Base-by-base conservation (phyloP, 2,888 invertebrate species). In the Nycteola revayana region DNA sequence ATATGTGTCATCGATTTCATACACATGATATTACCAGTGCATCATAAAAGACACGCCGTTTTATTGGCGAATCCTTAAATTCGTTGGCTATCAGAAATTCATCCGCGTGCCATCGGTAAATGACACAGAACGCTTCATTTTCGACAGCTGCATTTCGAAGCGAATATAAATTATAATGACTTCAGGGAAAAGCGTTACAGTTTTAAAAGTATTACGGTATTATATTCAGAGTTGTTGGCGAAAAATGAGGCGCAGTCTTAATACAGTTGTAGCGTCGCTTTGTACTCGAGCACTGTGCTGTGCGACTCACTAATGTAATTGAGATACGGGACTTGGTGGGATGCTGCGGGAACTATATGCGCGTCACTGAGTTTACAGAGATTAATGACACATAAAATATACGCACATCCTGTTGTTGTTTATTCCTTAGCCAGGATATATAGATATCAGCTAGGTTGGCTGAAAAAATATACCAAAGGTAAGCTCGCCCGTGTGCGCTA, bases 301-400 rank as follows among this genome's bases (percentile, higher is more conserved):
- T n/a, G n/a, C n/a, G n/a, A n/a, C n/a, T 31, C 35, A 23, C 38
- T 56, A 56, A 56, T 56, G 56, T 56, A 56, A 56, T 56, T 52
- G 36, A n/a, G n/a, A 59, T 18, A 3, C 18, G 18, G 18, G 18
- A 18, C 4, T 18, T 6, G 4, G n/a, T 6, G 4, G 18, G 18
- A 18, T 6, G 18, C 18, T 3, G 4, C 18, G 18, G 6, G 18
- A 18, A 5, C 18, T n/a, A n/a, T n/a, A n/a, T n/a, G 18, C 18
- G 18, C 4, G 18, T 5, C 18, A 5, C 18, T 7, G 21, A 7
- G 21, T 5, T 3, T 7, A 7, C 3, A 7, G 21, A 8, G 6
- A 56, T 56, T 56, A 56, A 58, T 58, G 58, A 41, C 28, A 42
- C 34, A 50, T 56, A 39, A 48, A 54, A 36, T 48, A 54, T 58